Evolutionary conservation across 1,140 invertebrate species (phyloP).

Genomic region (Centruroides sculpturatus): DNA sequence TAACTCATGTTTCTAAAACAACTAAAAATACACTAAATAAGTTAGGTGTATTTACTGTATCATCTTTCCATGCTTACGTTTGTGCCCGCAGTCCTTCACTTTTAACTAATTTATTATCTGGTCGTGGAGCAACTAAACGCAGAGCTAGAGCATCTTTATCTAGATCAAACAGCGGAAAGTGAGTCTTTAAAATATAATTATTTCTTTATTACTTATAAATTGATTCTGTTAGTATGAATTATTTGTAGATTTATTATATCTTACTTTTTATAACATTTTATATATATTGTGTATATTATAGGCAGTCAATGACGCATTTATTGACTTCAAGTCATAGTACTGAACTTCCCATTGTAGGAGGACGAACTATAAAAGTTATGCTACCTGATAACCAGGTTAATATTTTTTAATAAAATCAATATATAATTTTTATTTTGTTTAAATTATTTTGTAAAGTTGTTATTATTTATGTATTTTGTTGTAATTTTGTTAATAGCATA

Average conservation of each 20-base stretch:
- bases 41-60: conserved; percentile 91
- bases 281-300: too few species aligned
- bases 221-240: too few species aligned
- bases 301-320: background rate
- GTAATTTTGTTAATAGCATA: too few species aligned
- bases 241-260: too few species aligned
- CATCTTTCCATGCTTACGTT: conserved; percentile 93
- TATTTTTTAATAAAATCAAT: too few species aligned
- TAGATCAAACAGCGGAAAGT: conserved; percentile 61
- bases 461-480: too few species aligned
- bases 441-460: too few species aligned
- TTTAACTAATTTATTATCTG: conserved; percentile 79
- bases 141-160: conserved; percentile 53
- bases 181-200: background rate
- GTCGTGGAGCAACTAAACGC: conserved; percentile 72
- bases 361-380: conserved; percentile 12
- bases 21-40: conserved; percentile 91
- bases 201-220: too few species aligned
- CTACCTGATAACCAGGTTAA: conserved; percentile 13
- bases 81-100: conserved; percentile 84
- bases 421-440: too few species aligned
- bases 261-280: too few species aligned
- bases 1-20: conserved; percentile 85
- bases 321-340: conserved; percentile 10
- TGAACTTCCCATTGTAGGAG: conserved; percentile 11